A percentile compares a stretch with the other conserved stretches of the same genome.
phyloP scores from a whole-genome alignment of 2,113 vertebrate species.

The Danionella cerebrum region DNA sequence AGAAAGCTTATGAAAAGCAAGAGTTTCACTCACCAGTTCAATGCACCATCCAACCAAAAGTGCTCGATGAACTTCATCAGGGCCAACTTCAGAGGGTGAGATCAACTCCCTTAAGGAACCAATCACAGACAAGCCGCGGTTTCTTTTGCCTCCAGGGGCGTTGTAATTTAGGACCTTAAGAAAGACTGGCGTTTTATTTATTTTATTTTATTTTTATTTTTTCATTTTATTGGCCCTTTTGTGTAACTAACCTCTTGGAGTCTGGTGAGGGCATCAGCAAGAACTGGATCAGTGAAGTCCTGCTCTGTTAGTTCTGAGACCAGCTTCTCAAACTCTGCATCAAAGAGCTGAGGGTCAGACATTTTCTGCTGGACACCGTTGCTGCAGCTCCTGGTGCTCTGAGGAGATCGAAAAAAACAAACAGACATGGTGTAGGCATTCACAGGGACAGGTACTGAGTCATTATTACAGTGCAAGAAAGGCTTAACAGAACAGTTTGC shows the following conservation, averaged over 20 bases:
- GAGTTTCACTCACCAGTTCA: constrained; percentile 73
- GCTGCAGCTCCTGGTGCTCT: constrained; percentile 56
- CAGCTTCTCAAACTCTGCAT: constrained; percentile 73
- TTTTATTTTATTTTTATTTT: not conserved
- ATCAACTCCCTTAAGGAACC: constrained; percentile 68
- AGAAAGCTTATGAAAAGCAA: not conserved
- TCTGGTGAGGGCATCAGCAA: constrained; percentile 67
- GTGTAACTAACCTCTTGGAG: constrained; percentile 63
- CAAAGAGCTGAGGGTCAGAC: constrained; percentile 65
- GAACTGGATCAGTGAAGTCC: constrained; percentile 63
- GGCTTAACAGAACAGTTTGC: too few relatives aligned
- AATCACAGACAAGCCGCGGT: constrained; percentile 82
- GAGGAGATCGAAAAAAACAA: not conserved
- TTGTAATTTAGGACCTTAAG: constrained; percentile 80
- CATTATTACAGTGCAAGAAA: not conserved
- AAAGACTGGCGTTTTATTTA: not conserved
- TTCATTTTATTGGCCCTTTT: too few relatives aligned
- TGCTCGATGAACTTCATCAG: constrained; percentile 64
- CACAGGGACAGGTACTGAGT: not conserved
- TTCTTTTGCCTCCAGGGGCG: constrained; percentile 76
- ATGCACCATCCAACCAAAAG: constrained; percentile 88
- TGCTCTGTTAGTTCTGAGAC: constrained; percentile 72
- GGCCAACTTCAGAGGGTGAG: constrained; percentile 51
- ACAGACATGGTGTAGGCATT: not conserved
- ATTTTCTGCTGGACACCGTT: constrained; percentile 53